A percentile compares a stretch with the other conserved stretches of the same genome.
Conservation (phyloP, 2,797 vertebrate species). For the Heliangelus exortis region DNA sequence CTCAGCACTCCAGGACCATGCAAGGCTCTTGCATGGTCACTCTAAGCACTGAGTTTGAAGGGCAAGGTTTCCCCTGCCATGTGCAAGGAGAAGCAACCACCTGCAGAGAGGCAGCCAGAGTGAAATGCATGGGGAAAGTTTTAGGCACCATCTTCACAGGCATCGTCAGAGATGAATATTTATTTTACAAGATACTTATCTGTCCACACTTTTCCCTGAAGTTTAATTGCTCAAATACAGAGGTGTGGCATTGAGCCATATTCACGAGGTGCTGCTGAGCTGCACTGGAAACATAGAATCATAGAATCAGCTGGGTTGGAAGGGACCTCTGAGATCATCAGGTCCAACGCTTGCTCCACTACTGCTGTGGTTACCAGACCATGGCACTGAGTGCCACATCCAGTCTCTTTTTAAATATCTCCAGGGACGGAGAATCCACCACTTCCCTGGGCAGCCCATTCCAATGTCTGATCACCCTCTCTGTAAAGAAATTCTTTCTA, state of each 20-base stretch:
- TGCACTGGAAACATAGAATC: neutral
- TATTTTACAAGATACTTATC: neutral
- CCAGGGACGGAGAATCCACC: too few relatives aligned
- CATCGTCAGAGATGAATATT: neutral
- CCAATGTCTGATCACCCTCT: too few relatives aligned
- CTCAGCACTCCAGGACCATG: neutral
- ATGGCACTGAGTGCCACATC: too few relatives aligned
- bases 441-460: too few relatives aligned
- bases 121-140: neutral
- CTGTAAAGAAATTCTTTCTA: too few relatives aligned
- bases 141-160: neutral
- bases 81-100: neutral
- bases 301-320: too few relatives aligned
- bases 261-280: neutral
- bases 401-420: too few relatives aligned
- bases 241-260: neutral
- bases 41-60: neutral
- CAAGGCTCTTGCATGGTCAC: neutral
- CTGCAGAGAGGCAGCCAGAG: neutral
- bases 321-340: too few relatives aligned
- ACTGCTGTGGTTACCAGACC: too few relatives aligned
- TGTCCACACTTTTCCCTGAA: neutral
- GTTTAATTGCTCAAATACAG: neutral
- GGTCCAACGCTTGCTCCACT: too few relatives aligned
- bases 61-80: accelerated